Conservation (phyloP, 2,888 invertebrate genomes). For the Torymus texanus region DNA sequence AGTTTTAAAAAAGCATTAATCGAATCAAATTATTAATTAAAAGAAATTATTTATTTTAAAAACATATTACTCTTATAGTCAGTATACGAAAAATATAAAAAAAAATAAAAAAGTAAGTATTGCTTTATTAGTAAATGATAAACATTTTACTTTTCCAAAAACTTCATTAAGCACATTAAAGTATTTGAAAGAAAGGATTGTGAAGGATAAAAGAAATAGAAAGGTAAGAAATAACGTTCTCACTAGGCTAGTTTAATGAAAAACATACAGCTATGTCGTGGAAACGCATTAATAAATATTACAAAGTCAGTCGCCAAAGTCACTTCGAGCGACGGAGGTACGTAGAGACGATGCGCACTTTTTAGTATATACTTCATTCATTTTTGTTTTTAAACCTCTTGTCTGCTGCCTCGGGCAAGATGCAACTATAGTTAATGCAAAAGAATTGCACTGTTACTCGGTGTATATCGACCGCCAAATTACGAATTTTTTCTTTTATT, state of each 20-base stretch:
- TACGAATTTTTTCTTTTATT: conserved; percentile 1
- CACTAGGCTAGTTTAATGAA: conserved; percentile 53
- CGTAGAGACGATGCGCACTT: conserved; percentile 35
- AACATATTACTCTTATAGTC: no score
- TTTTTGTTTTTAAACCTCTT: background rate
- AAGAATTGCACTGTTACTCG: background rate
- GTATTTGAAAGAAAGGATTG: no score
- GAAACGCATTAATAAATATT: conserved; percentile 56
- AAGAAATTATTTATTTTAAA: no score
- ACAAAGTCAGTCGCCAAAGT: conserved; percentile 43
- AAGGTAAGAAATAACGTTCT: conserved; percentile 30
- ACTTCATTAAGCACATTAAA: no score
- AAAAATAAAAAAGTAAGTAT: no score
- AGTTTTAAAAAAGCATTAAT: no score
- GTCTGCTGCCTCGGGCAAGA: conserved; percentile 42
- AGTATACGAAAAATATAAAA: no score
- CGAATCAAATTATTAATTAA: no score
- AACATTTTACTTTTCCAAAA: no score
- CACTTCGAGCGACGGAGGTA: conserved; percentile 43
- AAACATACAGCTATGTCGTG: conserved; percentile 55
- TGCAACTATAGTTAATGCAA: conserved; percentile 38
- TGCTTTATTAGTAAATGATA: no score
- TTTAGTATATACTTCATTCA: conserved; percentile 7
- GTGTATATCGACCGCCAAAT: conserved; percentile 4
- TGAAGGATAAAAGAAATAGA: conserved; percentile 11